These are phyloP conservation scores for Acestrorhynchus altus DNA, from an alignment of 2,797 vertebrate species.

Conservation along the genomic window DNA sequence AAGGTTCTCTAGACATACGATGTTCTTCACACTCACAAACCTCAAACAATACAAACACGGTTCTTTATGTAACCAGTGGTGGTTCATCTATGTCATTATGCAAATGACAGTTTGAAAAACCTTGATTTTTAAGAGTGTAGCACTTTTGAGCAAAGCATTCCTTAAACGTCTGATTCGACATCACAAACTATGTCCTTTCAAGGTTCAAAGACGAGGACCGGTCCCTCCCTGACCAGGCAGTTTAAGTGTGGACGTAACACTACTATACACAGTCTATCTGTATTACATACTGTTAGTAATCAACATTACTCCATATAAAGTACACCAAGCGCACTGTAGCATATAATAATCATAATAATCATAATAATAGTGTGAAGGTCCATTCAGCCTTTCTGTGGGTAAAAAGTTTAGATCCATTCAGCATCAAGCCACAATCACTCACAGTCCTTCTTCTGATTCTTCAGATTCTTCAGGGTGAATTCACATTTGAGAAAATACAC, in stretches of 20 bases:
- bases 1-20: too few species aligned
- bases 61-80: too few species aligned
- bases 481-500: slow-evolving; percentile 73
- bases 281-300: slow-evolving; percentile 68
- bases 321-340: slow-evolving; percentile 62
- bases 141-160: background rate
- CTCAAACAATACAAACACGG: too few species aligned
- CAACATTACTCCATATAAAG: slow-evolving; percentile 75
- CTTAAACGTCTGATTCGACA: background rate
- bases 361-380: background rate
- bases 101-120: too few species aligned
- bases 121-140: background rate
- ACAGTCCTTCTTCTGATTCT: slow-evolving; percentile 13
- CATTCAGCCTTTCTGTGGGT: slow-evolving; percentile 29
- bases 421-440: background rate
- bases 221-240: slow-evolving; percentile 38
- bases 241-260: slow-evolving; percentile 54
- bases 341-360: slow-evolving; percentile 30
- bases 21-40: too few species aligned
- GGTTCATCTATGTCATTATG: too few species aligned
- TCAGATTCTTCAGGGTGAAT: slow-evolving; percentile 62
- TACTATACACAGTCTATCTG: slow-evolving; percentile 68
- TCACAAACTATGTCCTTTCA: background rate
- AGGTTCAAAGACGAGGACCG: slow-evolving; percentile 19
- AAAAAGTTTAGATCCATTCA: slow-evolving; percentile 16